phyloP scores from a whole-genome alignment of 1,140 invertebrate genomes.

The Drusus annulatus region DNA sequence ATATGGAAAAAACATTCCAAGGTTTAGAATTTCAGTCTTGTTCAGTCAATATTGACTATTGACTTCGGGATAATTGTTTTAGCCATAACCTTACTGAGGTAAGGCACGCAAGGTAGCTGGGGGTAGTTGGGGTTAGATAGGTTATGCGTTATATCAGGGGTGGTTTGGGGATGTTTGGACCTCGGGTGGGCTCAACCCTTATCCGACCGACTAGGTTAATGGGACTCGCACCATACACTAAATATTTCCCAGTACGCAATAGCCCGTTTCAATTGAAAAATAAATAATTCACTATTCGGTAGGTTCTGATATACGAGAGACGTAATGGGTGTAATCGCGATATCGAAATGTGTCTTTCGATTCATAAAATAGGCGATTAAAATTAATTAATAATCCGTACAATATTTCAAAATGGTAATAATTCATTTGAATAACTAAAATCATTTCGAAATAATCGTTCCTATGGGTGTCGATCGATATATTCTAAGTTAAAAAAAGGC shows the following conservation, averaged over 20 bases:
- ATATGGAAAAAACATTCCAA: constrained; percentile 9
- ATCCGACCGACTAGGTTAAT: constrained; percentile 20
- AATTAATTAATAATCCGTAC: no score
- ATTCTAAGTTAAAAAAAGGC: no score
- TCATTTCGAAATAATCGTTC: no score
- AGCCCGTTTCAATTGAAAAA: neutral
- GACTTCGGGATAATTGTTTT: constrained; percentile 13
- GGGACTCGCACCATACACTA: neutral
- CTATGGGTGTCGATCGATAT: no score
- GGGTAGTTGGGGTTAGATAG: neutral
- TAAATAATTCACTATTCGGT: no score
- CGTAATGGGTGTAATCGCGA: no score
- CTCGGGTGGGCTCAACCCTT: neutral
- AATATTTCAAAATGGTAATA: no score
- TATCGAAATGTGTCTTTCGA: no score
- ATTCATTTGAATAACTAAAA: no score
- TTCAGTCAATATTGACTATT: constrained; percentile 29
- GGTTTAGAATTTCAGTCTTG: neutral
- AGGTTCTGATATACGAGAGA: no score
- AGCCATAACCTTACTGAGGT: constrained; percentile 13
- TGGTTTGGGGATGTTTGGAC: neutral
- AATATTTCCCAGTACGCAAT: constrained; percentile 17
- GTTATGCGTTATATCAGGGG: no score
- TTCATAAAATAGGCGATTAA: no score
- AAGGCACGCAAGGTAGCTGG: constrained; percentile 9